These are phyloP conservation scores for Anniella stebbinsi DNA, from an alignment of 2,797 vertebrate species.

Conservation along the genomic window DNA sequence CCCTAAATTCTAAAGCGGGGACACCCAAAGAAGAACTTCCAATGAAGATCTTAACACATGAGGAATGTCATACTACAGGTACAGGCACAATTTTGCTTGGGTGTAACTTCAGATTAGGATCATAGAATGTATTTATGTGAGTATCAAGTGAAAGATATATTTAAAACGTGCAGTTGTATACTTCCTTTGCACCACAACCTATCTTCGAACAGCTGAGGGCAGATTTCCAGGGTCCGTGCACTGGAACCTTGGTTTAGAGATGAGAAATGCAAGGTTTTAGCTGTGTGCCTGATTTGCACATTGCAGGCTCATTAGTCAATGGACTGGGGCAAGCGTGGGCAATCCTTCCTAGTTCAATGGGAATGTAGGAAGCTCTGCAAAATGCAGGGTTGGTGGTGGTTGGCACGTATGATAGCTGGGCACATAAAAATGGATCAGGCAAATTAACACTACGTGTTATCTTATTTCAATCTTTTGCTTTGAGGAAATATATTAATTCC, in stretches of 20 bases:
- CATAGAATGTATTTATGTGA: no score
- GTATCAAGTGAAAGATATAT: background rate
- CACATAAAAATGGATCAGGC: background rate
- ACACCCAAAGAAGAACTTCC: background rate
- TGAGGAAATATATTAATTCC: background rate
- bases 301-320: background rate
- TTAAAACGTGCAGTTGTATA: background rate
- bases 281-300: background rate
- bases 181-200: background rate
- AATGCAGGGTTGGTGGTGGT: background rate
- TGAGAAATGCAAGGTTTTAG: background rate
- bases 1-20: background rate
- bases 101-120: no score
- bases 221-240: no score
- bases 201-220: background rate
- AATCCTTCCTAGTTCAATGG: background rate
- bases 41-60: background rate
- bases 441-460: background rate
- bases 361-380: background rate
- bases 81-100: no score
- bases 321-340: background rate
- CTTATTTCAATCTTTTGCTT: slow-evolving; percentile 1
- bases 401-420: background rate
- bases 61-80: background rate
- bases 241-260: background rate